phyloP scores from a whole-genome alignment of 2,797 vertebrate species.

The Vipera latastei region DNA sequence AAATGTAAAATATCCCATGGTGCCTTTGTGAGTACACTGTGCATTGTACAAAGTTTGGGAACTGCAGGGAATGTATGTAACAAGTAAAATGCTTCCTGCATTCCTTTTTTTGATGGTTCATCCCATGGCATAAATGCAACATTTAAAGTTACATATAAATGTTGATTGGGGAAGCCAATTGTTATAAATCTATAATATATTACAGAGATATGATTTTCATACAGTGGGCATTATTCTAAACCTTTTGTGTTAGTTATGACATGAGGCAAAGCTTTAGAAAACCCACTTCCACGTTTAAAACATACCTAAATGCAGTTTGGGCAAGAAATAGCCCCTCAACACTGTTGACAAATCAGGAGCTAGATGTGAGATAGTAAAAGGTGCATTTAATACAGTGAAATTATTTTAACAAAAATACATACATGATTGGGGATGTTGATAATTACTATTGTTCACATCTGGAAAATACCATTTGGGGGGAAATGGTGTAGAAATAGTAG shows the following conservation, averaged over 20 bases:
- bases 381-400: background rate
- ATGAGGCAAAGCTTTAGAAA: background rate
- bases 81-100: background rate
- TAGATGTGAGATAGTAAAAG: background rate
- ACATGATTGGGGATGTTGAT: background rate
- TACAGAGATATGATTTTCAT: background rate
- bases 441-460: background rate
- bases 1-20: background rate
- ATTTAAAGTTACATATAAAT: background rate
- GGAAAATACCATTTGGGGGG: background rate
- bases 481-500: background rate
- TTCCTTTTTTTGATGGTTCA: background rate
- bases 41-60: background rate
- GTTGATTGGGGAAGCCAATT: background rate
- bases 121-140: background rate
- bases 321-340: too few species aligned
- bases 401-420: background rate
- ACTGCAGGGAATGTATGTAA: background rate
- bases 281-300: background rate
- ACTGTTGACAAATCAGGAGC: background rate
- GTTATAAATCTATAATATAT: background rate
- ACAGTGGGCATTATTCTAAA: background rate
- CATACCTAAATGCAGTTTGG: background rate
- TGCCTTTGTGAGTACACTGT: background rate
- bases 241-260: background rate